phyloP scores from a whole-genome alignment of 1,140 invertebrate species.

The Heliconius hewitsoni region DNA sequence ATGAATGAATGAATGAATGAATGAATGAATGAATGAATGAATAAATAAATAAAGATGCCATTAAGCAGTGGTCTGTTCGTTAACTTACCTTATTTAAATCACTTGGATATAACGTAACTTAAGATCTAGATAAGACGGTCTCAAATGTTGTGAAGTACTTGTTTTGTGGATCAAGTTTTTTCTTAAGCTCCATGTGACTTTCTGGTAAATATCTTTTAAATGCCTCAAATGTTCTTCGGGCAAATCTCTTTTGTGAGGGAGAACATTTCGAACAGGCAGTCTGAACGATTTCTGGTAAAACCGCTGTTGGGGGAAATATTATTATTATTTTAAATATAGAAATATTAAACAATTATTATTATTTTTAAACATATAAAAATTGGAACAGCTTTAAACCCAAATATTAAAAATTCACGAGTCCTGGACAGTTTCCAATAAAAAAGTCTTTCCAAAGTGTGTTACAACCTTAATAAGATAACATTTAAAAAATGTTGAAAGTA shows the following conservation, averaged over 20 bases:
- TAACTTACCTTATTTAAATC: not conserved
- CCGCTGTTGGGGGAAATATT: constrained; percentile 32
- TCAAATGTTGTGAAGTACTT: constrained; percentile 55
- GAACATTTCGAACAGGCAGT: constrained; percentile 58
- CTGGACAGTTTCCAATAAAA: no score
- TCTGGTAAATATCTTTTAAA: constrained; percentile 51
- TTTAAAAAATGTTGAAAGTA: no score
- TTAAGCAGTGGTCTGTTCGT: not conserved
- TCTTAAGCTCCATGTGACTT: constrained; percentile 45
- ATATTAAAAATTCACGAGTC: no score
- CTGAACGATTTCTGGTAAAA: constrained; percentile 56
- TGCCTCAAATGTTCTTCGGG: constrained; percentile 53
- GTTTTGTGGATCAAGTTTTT: constrained; percentile 54
- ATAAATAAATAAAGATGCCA: not conserved
- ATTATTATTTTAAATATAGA: not conserved
- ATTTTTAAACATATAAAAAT: no score
- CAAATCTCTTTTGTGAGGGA: constrained; percentile 52
- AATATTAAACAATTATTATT: no score
- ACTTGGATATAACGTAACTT: constrained; percentile 20
- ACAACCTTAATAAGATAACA: no score
- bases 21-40: no score
- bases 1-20: no score
- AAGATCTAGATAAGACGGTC: constrained; percentile 44
- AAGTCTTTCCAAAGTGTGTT: no score
- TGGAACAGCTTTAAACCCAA: no score